A percentile compares a stretch with the other conserved stretches of the same genome.
phyloP scores from a whole-genome alignment of 2,113 vertebrate species.

The Chitala chitala region DNA sequence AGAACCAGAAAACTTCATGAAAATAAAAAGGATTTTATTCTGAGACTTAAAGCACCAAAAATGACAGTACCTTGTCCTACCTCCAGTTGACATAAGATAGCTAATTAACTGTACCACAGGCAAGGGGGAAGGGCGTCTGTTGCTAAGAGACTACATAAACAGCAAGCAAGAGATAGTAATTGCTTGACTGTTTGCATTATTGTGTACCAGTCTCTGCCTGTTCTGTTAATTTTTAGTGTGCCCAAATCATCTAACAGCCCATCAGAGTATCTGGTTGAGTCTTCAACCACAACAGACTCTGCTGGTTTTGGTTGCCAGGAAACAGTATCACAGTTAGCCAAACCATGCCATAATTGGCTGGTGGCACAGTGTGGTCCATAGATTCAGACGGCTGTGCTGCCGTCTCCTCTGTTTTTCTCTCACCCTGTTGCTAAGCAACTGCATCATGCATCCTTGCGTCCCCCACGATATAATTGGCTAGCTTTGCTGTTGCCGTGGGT shows the following conservation, averaged over 20 bases:
- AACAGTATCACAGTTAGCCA: slow-evolving; percentile 68
- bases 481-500: slow-evolving; percentile 69
- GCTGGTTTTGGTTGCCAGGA: slow-evolving; percentile 66
- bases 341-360: slow-evolving; percentile 67
- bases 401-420: slow-evolving; percentile 67
- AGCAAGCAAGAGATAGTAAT: slow-evolving; percentile 23
- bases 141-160: slow-evolving; percentile 29
- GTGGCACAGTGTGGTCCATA: slow-evolving; percentile 53
- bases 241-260: background rate
- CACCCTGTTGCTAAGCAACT: slow-evolving; percentile 84
- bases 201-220: slow-evolving; percentile 24
- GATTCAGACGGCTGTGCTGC: slow-evolving; percentile 69
- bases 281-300: slow-evolving; percentile 11
- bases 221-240: slow-evolving; percentile 8
- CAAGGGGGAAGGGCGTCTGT: slow-evolving; percentile 1
- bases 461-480: slow-evolving; percentile 69
- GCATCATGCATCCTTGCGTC: slow-evolving; percentile 58
- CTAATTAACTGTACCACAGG: slow-evolving; percentile 25
- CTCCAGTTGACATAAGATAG: slow-evolving; percentile 25
- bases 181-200: slow-evolving; percentile 26
- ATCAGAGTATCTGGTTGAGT: background rate
- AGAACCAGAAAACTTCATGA: slow-evolving; percentile 17
- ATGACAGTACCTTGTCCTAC: slow-evolving; percentile 21
- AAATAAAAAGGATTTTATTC: slow-evolving; percentile 27
- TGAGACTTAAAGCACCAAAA: slow-evolving; percentile 8